phyloP scores from a whole-genome alignment of 2,888 invertebrate genomes.

The Gibbula magus region DNA sequence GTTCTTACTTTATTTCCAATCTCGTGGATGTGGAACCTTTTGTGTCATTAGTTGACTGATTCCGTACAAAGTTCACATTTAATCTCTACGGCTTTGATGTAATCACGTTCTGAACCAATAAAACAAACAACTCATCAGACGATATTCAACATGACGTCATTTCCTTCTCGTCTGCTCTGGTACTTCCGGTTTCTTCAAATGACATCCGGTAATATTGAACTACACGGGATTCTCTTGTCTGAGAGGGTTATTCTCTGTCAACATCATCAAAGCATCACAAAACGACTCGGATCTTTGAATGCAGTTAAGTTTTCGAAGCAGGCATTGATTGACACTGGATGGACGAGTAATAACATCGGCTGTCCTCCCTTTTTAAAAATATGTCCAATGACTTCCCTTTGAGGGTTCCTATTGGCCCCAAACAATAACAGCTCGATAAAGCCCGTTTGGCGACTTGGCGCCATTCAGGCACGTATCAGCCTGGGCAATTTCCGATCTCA shows the following conservation, averaged over 20 bases:
- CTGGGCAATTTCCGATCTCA: conserved; percentile 4
- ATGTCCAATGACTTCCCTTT: conserved; percentile 14
- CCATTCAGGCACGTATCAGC: conserved; percentile 7
- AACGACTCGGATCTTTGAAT: not conserved
- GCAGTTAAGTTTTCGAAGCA: too few relatives aligned
- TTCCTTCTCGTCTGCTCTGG: not conserved
- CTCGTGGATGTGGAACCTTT: not conserved
- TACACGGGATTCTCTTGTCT: not conserved
- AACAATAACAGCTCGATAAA: conserved; percentile 22
- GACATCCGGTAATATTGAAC: not conserved
- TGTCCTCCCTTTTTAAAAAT: conserved; percentile 2
- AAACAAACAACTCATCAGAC: not conserved
- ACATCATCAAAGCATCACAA: not conserved
- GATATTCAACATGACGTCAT: not conserved
- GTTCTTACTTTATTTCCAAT: not conserved
- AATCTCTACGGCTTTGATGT: not conserved
- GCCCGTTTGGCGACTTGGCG: not conserved
- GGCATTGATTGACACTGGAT: too few relatives aligned
- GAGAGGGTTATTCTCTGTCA: not conserved
- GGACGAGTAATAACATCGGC: not conserved
- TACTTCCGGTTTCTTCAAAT: not conserved
- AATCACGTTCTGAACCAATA: not conserved
- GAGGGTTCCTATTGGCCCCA: conserved; percentile 8
- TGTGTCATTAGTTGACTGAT: not conserved
- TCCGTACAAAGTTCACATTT: not conserved